Base-by-base conservation (phyloP, 2,888 invertebrate species). In the Hyalella azteca region DNA sequence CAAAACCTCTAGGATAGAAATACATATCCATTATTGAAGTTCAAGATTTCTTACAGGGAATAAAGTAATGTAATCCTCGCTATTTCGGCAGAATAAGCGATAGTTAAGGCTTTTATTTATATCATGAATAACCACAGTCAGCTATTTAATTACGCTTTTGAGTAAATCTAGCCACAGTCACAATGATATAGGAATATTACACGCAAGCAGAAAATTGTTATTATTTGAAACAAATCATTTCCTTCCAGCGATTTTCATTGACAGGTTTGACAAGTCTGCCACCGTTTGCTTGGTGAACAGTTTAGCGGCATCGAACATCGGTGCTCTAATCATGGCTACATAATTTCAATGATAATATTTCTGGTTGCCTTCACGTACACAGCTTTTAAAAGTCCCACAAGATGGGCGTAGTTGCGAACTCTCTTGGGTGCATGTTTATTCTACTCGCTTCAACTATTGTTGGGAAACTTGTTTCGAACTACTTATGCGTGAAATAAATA, bases 261-360 rank as follows among this genome's bases (percentile, higher is more conserved):
- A 0, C 75, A 75, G 75, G n/a, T n/a, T 75, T 0, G 41, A 41
- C 11, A 29, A 48, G 41, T 75, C 75, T 11, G 75, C 40, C 29
- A 75, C 75, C 26, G 36, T 75, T 40, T 40, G 45, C 1, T 40
- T 75, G 5, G 75, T 75, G 41, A 45, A 75, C 29, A 41, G 11
- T 26, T n/a, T 75, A 22, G 45, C 75, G 5, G 40, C 75, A 19
- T n/a, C 13, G 41, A 32, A 40, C 40, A 75, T 75, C 22, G 75
- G 36, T 3, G 75, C 26, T 19, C 26, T 75, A 11, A 48, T 75
- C 41, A 48, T 75, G 29, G 75, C n/a, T n/a, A 75, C 26, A 75
- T n/a, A 22, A n/a, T 75, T n/a, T 45, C 75, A 9, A 29, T 26
- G 45, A 75, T 45, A 26, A 75, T 75, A 22, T 22, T 41, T 32